Evolutionary conservation across 2,888 invertebrate genomes (phyloP), one percentile per base, ranked within the genome.

Genomic region (Encarsia formosa): DNA sequence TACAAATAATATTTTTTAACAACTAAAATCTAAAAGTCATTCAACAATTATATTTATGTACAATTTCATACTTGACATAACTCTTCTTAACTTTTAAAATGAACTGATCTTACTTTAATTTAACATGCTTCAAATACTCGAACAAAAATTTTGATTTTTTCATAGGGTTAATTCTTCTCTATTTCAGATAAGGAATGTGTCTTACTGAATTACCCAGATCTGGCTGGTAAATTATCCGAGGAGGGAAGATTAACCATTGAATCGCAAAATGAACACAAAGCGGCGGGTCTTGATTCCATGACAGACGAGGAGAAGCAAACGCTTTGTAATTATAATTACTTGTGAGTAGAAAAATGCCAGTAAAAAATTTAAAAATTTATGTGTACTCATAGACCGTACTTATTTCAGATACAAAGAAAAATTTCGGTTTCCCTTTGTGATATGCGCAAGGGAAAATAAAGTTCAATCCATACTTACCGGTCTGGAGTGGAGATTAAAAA

Each of bases 341-440:
- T 64, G 76, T 75, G 58, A 65, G 65, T 61, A 38, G 9, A 40
- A 38, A n/a, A n/a, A n/a, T n/a, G n/a, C n/a, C n/a, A n/a, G n/a
- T n/a, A n/a, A n/a, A n/a, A n/a, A n/a, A n/a, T n/a, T n/a, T n/a
- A n/a, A n/a, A n/a, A n/a, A n/a, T n/a, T n/a, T n/a, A n/a, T n/a
- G n/a, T n/a, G n/a, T n/a, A n/a, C n/a, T n/a, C n/a, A n/a, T n/a
- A n/a, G n/a, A n/a, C n/a, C n/a, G n/a, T n/a, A n/a, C n/a, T n/a
- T n/a, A n/a, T 11, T 39, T 9, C 73, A 83, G 82, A 58, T 86
- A 86, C 64, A 82, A 79, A 68, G 67, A 73, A 4, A 84, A 83
- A 66, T 85, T 85, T 67, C 79, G 79, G 22, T 85, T 85, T 65
- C 85, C 86, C 2, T 86, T 86, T 66, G 79, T 86, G 41, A 82